Conservation (phyloP, 2,888 invertebrate genomes). For the Nycteola revayana region DNA sequence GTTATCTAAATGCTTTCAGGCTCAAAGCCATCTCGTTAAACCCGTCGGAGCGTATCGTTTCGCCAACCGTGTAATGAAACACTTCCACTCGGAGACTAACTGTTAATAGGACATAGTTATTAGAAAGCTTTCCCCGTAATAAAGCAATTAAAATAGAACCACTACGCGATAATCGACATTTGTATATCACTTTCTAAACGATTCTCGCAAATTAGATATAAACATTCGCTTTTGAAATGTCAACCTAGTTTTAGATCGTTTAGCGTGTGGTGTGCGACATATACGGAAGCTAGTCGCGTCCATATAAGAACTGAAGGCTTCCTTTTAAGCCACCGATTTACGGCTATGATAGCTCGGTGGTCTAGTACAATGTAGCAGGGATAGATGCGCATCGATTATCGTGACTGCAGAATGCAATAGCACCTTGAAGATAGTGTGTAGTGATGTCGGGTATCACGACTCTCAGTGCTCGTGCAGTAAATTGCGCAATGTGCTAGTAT, state of each 20-base stretch:
- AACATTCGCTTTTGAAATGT: slow-evolving; percentile 44
- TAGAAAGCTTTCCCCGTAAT: slow-evolving; percentile 64
- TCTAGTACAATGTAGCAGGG: slow-evolving; percentile 6
- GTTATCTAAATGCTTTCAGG: slow-evolving; percentile 48
- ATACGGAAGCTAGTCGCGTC: slow-evolving; percentile 31
- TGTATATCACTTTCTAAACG: slow-evolving; percentile 44
- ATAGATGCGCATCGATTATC: slow-evolving; percentile 45
- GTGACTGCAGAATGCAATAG: slow-evolving; percentile 57
- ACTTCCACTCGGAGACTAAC: slow-evolving; percentile 75
- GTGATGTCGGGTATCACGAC: slow-evolving; percentile 53
- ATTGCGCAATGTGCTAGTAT: slow-evolving; percentile 71
- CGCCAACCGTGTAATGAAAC: slow-evolving; percentile 74
- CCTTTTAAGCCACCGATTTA: slow-evolving; percentile 17
- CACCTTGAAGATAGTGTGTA: slow-evolving; percentile 58
- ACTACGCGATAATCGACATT: slow-evolving; percentile 39
- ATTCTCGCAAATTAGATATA: slow-evolving; percentile 35
- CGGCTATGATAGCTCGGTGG: slow-evolving; percentile 6
- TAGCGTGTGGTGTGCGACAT: slow-evolving; percentile 22
- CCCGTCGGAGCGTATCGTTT: slow-evolving; percentile 62
- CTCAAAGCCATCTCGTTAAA: slow-evolving; percentile 65
- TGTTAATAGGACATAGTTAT: slow-evolving; percentile 64
- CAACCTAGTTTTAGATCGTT: slow-evolving; percentile 41
- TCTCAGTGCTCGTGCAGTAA: slow-evolving; percentile 57
- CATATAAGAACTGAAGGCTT: slow-evolving; percentile 18
- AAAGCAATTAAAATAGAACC: slow-evolving; percentile 50